Evolutionary conservation across 2,888 invertebrate species (phyloP), one percentile per base, ranked within the genome.

Genomic region (Cetonia aurata): DNA sequence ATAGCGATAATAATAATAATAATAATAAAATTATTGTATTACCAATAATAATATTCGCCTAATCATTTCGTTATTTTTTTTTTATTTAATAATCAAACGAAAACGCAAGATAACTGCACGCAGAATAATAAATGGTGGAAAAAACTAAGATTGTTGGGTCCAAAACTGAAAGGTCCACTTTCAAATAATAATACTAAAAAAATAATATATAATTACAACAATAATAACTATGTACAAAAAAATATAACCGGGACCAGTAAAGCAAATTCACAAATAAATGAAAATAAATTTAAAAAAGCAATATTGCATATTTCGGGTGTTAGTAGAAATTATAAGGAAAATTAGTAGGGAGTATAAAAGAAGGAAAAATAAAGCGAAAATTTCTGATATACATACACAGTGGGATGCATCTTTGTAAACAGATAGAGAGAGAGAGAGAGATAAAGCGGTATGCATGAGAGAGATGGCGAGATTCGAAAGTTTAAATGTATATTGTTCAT

Each of bases 331-430:
- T 4, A 37, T 37, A 65, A 57, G 53, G 53, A 69, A 69, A 70
- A 57, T 57, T 70, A 69, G 68, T 48, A 42, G 55, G 19, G 19
- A 44, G 41, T 10, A 41, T 67, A 55, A 48, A 60, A 46, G 57
- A 70, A 48, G 67, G 59, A 69, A 57, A 66, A 15, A 56, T 65
- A 19, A 37, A 53, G 19, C 17, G 37, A 66, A 56, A 72, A 52
- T 3, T 37, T 1, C 9, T 37, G 37, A 37, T 8, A 37, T 10
- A 37, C 10, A 25, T 8, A 37, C 37, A 10, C 33, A 69, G 48
- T 50, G 70, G 80, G 78, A 76, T 80, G 81, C 81, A 81, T 81
- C 81, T 81, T 81, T 81, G 81, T 79, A 80, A 81, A 80, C 75
- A 72, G 73, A 71, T 66, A 57, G 59, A 71, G 52, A 71, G 67